Base-by-base conservation (phyloP, 2,113 vertebrate genomes). In the Mustelus asterias region DNA sequence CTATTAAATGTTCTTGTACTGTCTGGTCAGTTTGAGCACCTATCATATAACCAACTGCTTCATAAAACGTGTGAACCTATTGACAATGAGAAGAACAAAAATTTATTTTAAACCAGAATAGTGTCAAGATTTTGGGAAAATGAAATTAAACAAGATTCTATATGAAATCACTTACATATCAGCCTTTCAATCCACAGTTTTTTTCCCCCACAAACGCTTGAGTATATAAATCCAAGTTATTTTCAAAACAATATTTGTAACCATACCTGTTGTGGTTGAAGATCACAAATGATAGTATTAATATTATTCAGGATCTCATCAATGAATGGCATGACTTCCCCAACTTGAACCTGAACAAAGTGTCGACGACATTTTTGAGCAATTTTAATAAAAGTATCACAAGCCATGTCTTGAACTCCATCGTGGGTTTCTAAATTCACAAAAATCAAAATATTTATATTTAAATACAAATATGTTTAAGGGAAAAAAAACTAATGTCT, bases 231-330 rank as follows among this genome's bases (percentile, higher is more conserved):
- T 70, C 22, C 13, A 94, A 67, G 41, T 24, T 24, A 20, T 4
- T 63, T 90, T 26, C 63, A 94, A 67, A 95, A 41, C n/a, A 83
- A 60, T 48, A 7, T 54, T 18, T 60, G 88, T 33, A 60, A 60
- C 13, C 97, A 16, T 97, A 99, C 99, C 99, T 99, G 99, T 20
- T 99, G 99, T 63, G 99, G 99, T 94, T 99, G 99, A 96, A 99
- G 98, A 97, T 99, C 99, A 97, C 99, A 99, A 97, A 99, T 99
- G 97, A 99, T 99, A 96, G 99, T 99, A 97, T 99, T 99, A 96
- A 99, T 99, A 96, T 99, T 99, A 98, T 99, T 99, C 96, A 99
- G 97, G 97, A 99, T 99, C 96, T 99, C 99, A 96, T 99, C 99
- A 85, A 99, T 99, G 96, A 99, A 99, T 6, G 99, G 99, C 99